Base-by-base conservation (phyloP, 2,888 invertebrate species). In the Corythucha ciliata region DNA sequence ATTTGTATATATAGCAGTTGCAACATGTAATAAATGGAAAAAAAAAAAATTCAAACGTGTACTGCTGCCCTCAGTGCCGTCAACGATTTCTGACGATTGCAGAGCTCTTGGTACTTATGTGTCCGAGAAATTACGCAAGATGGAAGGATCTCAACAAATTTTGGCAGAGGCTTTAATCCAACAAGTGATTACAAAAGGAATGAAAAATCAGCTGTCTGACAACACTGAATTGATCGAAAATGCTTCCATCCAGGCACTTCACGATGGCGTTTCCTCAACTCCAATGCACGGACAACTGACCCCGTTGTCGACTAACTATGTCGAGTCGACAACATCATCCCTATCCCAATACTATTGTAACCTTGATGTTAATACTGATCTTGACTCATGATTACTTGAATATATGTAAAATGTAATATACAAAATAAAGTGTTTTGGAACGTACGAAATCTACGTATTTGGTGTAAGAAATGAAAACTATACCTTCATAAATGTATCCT, bases 111-210 rank as follows among this genome's bases (percentile, higher is more conserved):
- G 36, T 7, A 14, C 14, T 7, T 36, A 36, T 16, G 14, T 36
- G 10, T 36, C 36, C 8, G 8, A 14, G 14, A 36, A 36, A 36
- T 36, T 36, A 14, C 36, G 36, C 7, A 36, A 36, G 16, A 36
- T 36, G 36, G 36, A 36, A n/a, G 36, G 7, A 8, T 36, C 36
- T 14, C 36, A 36, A 36, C 10, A 36, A 36, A 36, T 36, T 14
- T 14, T 36, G 36, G 36, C 36, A 16, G 36, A 7, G 14, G 36
- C 36, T 36, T 14, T 36, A 16, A 36, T 36, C 7, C 36, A 36
- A 14, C 10, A 14, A 7, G 36, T 36, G 7, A 10, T 36, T 14
- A 36, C 36, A 16, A 36, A 36, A 36, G 36, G 36, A 14, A 14
- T 36, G 14, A 36, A 36, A 14, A 36, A 36, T 14, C 36, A 36